Conservation (phyloP, 2,797 vertebrate genomes). For the Myotis vivesi region DNA sequence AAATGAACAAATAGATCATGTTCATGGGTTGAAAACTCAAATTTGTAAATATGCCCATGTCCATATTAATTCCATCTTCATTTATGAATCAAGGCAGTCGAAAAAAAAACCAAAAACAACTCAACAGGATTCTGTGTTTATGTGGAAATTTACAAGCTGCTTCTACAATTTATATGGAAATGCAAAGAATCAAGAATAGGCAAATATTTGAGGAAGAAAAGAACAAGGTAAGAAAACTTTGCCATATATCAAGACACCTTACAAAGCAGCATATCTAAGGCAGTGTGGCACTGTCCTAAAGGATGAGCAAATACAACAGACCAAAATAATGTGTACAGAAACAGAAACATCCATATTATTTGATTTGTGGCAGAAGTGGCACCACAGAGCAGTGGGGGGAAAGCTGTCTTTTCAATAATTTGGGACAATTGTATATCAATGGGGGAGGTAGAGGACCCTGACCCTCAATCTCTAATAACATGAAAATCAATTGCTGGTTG, state of each 20-base stretch:
- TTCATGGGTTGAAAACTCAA: neutral
- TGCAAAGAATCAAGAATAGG: neutral
- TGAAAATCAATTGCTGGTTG: neutral
- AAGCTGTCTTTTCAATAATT: neutral
- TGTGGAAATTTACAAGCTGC: neutral
- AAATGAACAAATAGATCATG: neutral
- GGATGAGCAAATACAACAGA: neutral
- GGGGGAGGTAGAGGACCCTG: neutral
- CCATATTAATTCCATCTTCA: neutral
- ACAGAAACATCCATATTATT: neutral
- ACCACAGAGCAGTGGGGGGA: neutral
- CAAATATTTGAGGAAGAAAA: neutral
- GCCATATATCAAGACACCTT: neutral
- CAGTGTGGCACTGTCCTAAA: neutral
- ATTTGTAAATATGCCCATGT: neutral
- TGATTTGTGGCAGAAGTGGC: neutral
- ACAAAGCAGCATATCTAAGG: neutral
- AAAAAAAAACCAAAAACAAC: neutral
- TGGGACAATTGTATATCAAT: neutral
- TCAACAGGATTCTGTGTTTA: constrained; percentile 1
- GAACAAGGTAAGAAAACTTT: neutral
- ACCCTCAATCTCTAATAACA: neutral
- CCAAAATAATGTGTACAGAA: neutral
- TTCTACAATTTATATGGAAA: neutral
- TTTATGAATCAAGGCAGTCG: neutral